Evolutionary conservation across 2,888 invertebrate species (phyloP).

Genomic region (Tenthredo mesomela): DNA sequence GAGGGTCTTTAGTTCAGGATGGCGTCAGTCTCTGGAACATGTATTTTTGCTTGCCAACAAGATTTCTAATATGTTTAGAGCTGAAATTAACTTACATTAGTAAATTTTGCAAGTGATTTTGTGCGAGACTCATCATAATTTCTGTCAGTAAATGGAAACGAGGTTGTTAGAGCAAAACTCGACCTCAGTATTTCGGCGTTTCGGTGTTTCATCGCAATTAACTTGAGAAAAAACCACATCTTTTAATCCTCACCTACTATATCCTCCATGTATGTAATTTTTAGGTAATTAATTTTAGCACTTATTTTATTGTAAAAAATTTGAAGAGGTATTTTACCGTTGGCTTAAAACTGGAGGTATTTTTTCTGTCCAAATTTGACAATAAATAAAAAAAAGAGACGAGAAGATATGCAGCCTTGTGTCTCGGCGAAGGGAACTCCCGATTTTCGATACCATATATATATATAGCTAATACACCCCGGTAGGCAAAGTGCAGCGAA

Average conservation of each 20-base stretch:
- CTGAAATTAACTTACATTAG: not conserved
- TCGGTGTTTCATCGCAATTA: conserved; percentile 23
- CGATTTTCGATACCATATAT: conserved; percentile 2
- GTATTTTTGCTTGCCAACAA: conserved; percentile 26
- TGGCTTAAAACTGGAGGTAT: not conserved
- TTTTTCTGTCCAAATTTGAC: not conserved
- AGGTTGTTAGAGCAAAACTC: conserved; percentile 29
- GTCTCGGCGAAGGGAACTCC: not conserved
- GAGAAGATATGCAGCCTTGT: too few species aligned
- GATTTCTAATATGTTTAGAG: conserved; percentile 39
- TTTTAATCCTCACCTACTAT: not conserved
- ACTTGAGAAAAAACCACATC: not conserved
- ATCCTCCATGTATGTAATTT: not conserved
- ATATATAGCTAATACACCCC: not conserved
- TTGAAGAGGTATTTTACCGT: not conserved
- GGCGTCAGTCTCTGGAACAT: conserved; percentile 42
- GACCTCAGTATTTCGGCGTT: not conserved
- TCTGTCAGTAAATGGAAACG: not conserved
- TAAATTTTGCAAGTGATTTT: conserved; percentile 30
- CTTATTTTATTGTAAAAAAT: not conserved
- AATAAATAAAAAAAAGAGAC: not conserved
- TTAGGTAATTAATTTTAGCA: not conserved
- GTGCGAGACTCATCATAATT: not conserved
- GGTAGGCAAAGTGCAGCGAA: conserved; percentile 41
- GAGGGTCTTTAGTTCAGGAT: conserved; percentile 49